Percentiles rank a stretch among this genome's conserved stretches.
phyloP scores from a whole-genome alignment of 1,140 invertebrate species.

The Cardiocondyla obscurior region DNA sequence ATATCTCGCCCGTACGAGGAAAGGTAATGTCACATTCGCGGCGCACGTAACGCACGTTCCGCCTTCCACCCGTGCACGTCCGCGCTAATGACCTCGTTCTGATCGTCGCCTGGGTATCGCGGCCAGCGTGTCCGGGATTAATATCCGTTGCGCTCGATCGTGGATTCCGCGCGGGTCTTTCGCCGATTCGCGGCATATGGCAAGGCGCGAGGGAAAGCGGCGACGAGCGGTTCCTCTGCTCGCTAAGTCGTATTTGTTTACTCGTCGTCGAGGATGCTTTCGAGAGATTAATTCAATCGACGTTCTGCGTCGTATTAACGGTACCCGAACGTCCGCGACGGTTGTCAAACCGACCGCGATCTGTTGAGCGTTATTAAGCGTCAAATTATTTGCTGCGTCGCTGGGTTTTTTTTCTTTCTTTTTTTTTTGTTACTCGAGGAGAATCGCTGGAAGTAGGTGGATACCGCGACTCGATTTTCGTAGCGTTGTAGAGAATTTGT shows the following conservation, averaged over 20 bases:
- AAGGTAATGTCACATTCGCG: conserved; percentile 16
- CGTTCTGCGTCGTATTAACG: not conserved
- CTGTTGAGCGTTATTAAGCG: not conserved
- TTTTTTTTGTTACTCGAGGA: too few species aligned
- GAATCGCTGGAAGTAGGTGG: too few species aligned
- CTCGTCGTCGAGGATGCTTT: not conserved
- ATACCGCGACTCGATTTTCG: too few species aligned
- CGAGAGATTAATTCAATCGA: not conserved
- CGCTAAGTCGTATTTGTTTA: not conserved
- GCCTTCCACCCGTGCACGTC: not conserved
- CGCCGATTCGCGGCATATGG: conserved; percentile 10
- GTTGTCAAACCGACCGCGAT: too few species aligned
- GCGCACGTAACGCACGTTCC: not conserved
- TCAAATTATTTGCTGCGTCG: too few species aligned
- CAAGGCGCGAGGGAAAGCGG: not conserved
- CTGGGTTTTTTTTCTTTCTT: too few species aligned
- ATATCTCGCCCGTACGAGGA: not conserved
- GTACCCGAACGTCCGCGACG: too few species aligned
- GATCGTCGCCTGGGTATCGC: not conserved
- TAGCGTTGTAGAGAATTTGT: too few species aligned
- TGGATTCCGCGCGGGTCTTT: not conserved
- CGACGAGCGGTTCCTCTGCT: not conserved
- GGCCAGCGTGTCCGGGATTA: not conserved
- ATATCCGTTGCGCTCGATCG: not conserved
- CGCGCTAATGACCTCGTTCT: conserved; percentile 25